Evolutionary conservation across 2,888 invertebrate genomes (phyloP), one percentile per base, ranked within the genome.

Genomic region (Heteromurus nitidus): DNA sequence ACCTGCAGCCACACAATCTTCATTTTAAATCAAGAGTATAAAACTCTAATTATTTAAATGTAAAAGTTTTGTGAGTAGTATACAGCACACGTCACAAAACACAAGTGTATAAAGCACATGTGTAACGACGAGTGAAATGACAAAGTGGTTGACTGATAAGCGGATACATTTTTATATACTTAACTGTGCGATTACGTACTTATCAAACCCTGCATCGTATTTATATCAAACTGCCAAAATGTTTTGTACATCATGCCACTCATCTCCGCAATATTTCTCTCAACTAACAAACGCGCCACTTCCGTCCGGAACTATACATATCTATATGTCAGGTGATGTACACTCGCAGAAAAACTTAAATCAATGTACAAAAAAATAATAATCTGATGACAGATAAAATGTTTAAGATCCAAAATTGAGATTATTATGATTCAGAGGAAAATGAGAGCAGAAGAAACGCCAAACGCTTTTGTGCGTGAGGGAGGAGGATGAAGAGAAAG

Each of bases 271-370:
- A 47, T 47, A 47, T n/a, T n/a, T n/a, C n/a, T n/a, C n/a, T n/a
- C n/a, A n/a, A n/a, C n/a, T 47, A 62, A 26, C 11, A 26, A n/a
- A n/a, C n/a, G n/a, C n/a, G n/a, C n/a, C 20, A 62, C 72, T 79
- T 79, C 79, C 79, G 79, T 72, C 70, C 79, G 79, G 79, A 79
- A 79, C 79, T 55, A 5, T 30, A 16, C 18, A 7, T 60, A 16
- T 60, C n/a, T 55, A n/a, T n/a, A 30, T 31, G 2, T 11, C 28
- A 60, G 30, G 28, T 30, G 16, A n/a, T n/a, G n/a, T n/a, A n/a
- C n/a, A n/a, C n/a, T n/a, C n/a, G n/a, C n/a, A n/a, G n/a, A n/a
- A n/a, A n/a, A n/a, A n/a, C 30, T 55, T 55, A 47, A 16, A n/a
- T n/a, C n/a, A n/a, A n/a, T 36, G 36, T 36, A 36, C 36, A 36